Conservation (phyloP, 2,113 vertebrate genomes). For the Halichoerus grypus region DNA sequence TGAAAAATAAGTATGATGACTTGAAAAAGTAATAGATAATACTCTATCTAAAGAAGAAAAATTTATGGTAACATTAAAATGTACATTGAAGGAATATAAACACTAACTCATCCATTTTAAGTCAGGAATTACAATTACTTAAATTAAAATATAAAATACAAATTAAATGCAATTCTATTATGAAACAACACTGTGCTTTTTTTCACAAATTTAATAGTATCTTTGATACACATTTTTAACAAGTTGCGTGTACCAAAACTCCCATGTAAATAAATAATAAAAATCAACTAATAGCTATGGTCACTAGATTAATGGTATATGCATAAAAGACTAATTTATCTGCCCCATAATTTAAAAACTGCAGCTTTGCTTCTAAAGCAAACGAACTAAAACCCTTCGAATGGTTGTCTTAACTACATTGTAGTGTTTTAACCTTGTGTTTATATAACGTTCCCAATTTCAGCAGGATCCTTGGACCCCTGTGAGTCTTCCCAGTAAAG, state of each 20-base stretch:
- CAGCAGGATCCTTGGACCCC: not conserved
- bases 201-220: not conserved
- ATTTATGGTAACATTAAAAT: not conserved
- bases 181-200: not conserved
- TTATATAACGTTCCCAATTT: not conserved
- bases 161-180: not conserved
- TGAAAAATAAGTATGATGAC: slow-evolving; percentile 37
- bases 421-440: not conserved
- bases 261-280: not conserved
- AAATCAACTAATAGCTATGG: not conserved
- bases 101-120: slow-evolving; percentile 53
- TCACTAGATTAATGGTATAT: not conserved
- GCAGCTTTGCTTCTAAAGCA: not conserved
- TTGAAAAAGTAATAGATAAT: slow-evolving; percentile 61
- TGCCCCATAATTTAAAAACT: not conserved
- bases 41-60: slow-evolving; percentile 57
- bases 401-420: not conserved
- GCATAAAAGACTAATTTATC: not conserved
- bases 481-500: not conserved
- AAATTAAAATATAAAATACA: slow-evolving; percentile 56
- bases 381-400: not conserved
- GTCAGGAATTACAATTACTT: slow-evolving; percentile 46
- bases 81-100: not conserved
- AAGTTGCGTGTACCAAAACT: not conserved
- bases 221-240: not conserved